Evolutionary conservation across 2,113 vertebrate genomes (phyloP).

Genomic region (Dasyornis broadbenti): DNA sequence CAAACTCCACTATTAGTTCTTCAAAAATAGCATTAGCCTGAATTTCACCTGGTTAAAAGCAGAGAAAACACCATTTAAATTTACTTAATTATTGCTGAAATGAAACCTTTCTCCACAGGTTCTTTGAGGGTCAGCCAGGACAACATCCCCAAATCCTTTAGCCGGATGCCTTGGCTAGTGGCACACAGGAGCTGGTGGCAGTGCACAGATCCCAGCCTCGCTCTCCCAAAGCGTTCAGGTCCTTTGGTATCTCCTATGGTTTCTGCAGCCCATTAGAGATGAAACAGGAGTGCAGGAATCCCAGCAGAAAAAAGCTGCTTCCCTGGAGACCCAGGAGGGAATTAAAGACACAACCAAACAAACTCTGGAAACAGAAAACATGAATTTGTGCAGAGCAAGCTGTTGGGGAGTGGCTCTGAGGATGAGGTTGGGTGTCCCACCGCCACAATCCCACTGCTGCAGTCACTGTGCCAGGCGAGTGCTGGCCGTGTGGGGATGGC

Average conservation of each 20-base stretch:
- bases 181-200: not conserved
- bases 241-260: not conserved
- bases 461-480: not conserved
- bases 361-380: not conserved
- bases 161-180: not conserved
- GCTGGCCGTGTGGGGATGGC: fast-evolving
- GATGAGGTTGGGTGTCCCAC: not conserved
- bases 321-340: not conserved
- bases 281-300: not conserved
- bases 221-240: not conserved
- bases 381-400: not conserved
- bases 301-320: not conserved
- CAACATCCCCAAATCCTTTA: not conserved
- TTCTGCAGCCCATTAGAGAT: not conserved
- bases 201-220: not conserved
- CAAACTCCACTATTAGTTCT: not conserved
- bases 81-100: not conserved
- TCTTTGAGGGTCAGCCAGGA: not conserved
- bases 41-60: not conserved
- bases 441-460: fast-evolving
- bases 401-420: not conserved
- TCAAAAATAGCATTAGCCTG: not conserved
- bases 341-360: not conserved
- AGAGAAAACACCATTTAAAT: not conserved
- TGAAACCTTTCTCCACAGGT: not conserved